A percentile compares a stretch with the other conserved stretches of the same genome.
Evolutionary conservation across 1,140 invertebrate genomes (phyloP).

Genomic region (Reticulitermes speratus): DNA sequence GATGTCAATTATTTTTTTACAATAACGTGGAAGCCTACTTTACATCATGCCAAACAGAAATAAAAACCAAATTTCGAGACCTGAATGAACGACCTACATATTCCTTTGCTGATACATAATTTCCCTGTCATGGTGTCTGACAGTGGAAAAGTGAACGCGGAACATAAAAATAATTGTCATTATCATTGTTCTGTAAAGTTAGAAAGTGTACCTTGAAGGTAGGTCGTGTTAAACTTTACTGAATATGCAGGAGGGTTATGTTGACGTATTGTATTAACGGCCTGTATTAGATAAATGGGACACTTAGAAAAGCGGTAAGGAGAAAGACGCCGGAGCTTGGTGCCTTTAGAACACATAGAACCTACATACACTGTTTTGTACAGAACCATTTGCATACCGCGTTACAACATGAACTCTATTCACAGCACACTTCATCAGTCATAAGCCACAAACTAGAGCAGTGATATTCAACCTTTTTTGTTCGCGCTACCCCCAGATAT

Average conservation of each 20-base stretch:
- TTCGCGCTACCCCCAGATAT: too few relatives aligned
- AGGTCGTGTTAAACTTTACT: not conserved
- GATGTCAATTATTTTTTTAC: too few relatives aligned
- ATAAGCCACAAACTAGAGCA: too few relatives aligned
- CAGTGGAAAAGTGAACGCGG: not conserved
- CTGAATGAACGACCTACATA: not conserved
- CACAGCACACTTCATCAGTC: too few relatives aligned
- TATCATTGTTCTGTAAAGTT: not conserved
- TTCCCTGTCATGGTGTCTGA: not conserved
- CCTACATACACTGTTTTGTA: too few relatives aligned
- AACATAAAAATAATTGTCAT: not conserved
- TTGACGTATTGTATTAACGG: not conserved
- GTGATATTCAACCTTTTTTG: too few relatives aligned
- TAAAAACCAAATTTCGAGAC: not conserved
- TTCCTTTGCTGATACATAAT: not conserved
- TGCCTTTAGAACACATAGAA: not conserved
- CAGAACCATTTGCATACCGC: too few relatives aligned
- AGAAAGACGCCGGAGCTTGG: not conserved
- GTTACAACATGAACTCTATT: too few relatives aligned
- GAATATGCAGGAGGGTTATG: not conserved
- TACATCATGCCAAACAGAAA: too few relatives aligned
- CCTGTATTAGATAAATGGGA: not conserved
- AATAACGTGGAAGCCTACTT: too few relatives aligned
- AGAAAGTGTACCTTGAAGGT: not conserved
- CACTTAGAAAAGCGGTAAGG: not conserved